Percentiles rank a stretch among this genome's conserved stretches.
Evolutionary conservation across 1,140 invertebrate genomes (phyloP).

Genomic region (Triops cancriformis): DNA sequence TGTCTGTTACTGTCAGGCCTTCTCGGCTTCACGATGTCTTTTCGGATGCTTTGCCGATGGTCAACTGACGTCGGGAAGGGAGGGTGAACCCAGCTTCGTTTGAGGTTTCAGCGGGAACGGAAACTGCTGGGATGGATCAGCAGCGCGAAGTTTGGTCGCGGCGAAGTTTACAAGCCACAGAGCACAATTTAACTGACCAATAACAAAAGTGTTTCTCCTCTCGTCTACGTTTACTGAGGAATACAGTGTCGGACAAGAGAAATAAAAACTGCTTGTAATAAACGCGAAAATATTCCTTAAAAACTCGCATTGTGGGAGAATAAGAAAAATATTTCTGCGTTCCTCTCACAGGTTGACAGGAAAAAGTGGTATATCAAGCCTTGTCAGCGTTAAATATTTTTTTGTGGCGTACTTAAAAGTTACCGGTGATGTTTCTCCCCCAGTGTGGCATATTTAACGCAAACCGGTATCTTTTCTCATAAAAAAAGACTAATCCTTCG

Average conservation of each 20-base stretch:
- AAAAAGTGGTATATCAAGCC: no score
- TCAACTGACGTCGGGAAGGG: not conserved
- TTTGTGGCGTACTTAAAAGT: no score
- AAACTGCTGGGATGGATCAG: not conserved
- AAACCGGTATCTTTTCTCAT: no score
- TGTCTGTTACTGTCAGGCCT: not conserved
- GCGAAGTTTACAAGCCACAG: not conserved
- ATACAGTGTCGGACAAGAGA: not conserved
- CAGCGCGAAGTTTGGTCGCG: not conserved
- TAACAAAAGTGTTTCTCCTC: not conserved
- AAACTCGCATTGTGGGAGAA: no score
- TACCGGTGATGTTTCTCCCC: no score
- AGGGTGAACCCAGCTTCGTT: not conserved
- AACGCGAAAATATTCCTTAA: no score
- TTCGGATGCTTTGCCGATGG: constrained; percentile 8
- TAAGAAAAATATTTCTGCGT: no score
- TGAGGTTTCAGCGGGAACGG: not conserved
- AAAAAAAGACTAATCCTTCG: no score
- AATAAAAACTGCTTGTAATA: not conserved
- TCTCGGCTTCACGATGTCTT: not conserved
- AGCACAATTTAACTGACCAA: not conserved
- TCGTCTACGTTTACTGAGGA: not conserved
- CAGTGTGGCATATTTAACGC: no score
- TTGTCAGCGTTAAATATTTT: no score
- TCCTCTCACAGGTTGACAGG: no score